Base-by-base conservation (phyloP, 1,140 invertebrate species). In the Sweltsa coloradensis region DNA sequence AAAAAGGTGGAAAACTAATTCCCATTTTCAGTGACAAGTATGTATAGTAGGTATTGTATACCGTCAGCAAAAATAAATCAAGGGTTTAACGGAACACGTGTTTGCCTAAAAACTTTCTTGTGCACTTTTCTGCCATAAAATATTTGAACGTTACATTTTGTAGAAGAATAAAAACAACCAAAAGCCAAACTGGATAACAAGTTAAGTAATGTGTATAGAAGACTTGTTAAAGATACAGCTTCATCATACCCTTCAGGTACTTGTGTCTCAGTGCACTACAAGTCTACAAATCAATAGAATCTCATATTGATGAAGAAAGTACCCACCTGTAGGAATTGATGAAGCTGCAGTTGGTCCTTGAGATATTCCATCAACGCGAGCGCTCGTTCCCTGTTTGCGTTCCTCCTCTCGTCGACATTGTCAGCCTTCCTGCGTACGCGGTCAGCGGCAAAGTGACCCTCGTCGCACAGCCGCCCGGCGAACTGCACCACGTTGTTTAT, bases 401-500 rank as follows among this genome's bases (percentile, higher is more conserved):
- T 79, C 22, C 94, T 79, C 34, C 95, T 76, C 48, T 90, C 88
- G 49, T 85, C 82, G 54, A 99, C 94, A 58, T 83, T 92, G 59
- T 97, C 90, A 0, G 93, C 90, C 64, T 97, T 95, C 68, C 91
- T 94, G 53, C 85, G 84, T 43, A 99, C 90, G 67, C 96, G 40
- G 36, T 47, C 46, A 27, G 46, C 46, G 40, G 63, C 64, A 59
- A 70, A 92, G 67, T 96, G 90, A 43, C 83, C 80, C 62, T 91
- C 89, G 58, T 90, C 86, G 27, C 84, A 82, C 2, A 98, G 75
- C 9, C 89, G 75, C 56, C 86, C 81, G 42, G 93, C 93, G 62
- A 96, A 96, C 58, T 92, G 84, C 2, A 94, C 81, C 13, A 98
- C 87, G 3, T 81, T 83, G 63, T 97, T 96, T 59, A 99, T 90